Evolutionary conservation across 2,888 invertebrate genomes (phyloP).

Genomic region (Zaprionus lineosus): DNA sequence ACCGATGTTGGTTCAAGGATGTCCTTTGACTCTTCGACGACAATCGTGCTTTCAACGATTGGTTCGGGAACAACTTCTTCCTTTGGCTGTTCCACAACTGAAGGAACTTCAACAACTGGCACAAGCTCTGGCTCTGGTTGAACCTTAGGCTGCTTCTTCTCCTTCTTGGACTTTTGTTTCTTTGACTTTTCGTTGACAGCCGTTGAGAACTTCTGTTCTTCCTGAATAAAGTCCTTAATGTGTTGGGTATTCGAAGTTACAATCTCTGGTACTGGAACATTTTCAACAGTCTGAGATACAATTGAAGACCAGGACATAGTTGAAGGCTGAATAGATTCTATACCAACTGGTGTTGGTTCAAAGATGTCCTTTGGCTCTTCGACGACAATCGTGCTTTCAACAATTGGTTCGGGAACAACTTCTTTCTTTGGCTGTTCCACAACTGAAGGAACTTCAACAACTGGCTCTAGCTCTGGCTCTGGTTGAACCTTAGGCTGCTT

Average conservation of each 20-base stretch:
- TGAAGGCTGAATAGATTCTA: background rate
- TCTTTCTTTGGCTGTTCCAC: too few relatives aligned
- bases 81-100: too few relatives aligned
- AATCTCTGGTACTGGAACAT: background rate
- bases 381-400: background rate
- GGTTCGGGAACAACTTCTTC: background rate
- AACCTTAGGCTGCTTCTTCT: conserved; percentile 21
- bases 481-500: background rate
- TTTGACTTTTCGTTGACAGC: conserved; percentile 27
- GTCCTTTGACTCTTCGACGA: background rate
- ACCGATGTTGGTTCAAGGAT: background rate
- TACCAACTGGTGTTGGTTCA: background rate
- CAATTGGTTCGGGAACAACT: background rate
- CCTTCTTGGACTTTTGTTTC: conserved; percentile 38
- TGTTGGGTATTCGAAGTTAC: too few relatives aligned
- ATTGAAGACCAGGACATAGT: conserved; percentile 51
- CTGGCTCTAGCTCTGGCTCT: background rate
- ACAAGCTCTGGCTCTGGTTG: conserved; percentile 1
- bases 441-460: too few relatives aligned
- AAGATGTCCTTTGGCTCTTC: background rate
- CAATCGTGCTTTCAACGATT: background rate
- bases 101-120: conserved; percentile 6
- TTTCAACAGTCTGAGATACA: conserved; percentile 14
- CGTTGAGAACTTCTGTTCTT: conserved; percentile 17
- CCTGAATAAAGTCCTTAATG: conserved; percentile 3